Evolutionary conservation across 2,888 invertebrate species (phyloP).

Genomic region (Caenorhabditis macrosperma): DNA sequence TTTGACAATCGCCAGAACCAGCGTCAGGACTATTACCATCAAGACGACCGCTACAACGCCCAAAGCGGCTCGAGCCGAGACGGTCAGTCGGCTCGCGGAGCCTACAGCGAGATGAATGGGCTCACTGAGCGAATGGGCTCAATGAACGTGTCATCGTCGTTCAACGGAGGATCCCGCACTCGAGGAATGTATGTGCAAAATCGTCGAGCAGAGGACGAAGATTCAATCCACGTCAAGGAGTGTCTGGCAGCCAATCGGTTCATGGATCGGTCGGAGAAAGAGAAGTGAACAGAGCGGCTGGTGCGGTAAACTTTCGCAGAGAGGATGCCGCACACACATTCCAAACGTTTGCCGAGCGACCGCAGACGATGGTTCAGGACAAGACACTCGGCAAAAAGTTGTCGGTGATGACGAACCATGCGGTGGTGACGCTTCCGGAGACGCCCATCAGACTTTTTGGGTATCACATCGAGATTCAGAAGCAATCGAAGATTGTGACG

Average conservation of each 20-base stretch:
- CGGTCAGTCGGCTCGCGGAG: no score
- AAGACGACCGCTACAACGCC: no score
- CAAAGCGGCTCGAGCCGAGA: no score
- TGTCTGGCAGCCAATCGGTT: background rate
- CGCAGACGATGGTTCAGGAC: constrained; percentile 4
- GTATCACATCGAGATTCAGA: constrained; percentile 22
- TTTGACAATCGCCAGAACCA: no score
- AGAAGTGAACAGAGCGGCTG: background rate
- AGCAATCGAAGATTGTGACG: background rate
- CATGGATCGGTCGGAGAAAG: background rate
- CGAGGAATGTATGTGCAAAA: no score
- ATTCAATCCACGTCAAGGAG: no score
- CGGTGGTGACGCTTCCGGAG: background rate
- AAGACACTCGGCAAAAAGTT: constrained; percentile 9
- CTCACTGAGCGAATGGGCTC: no score
- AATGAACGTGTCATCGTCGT: no score
- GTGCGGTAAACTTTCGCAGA: background rate
- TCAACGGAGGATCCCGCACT: background rate
- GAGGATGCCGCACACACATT: background rate
- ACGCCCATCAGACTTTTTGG: background rate
- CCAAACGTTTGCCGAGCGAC: constrained; percentile 15
- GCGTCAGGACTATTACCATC: no score
- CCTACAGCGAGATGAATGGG: no score
- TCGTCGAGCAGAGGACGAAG: background rate
- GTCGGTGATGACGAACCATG: constrained; percentile 38